These are phyloP conservation scores for Hoplodrina ambigua DNA, from an alignment of 2,888 invertebrate genomes.

Conservation along the genomic window DNA sequence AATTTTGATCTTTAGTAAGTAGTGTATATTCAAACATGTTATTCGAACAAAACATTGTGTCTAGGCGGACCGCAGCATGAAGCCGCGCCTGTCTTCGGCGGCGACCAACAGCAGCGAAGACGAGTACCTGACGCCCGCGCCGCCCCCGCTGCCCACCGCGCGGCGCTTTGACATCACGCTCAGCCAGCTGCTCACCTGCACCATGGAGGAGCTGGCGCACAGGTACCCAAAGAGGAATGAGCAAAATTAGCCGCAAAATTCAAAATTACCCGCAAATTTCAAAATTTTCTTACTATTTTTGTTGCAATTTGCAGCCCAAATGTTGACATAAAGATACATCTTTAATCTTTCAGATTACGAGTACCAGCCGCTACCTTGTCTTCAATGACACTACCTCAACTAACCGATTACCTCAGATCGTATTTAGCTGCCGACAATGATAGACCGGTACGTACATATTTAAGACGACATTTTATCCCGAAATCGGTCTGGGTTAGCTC, in stretches of 20 bases:
- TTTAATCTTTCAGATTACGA: slow-evolving; percentile 83
- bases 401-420: slow-evolving; percentile 94
- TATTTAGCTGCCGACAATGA: slow-evolving; percentile 86
- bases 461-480: neutral
- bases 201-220: slow-evolving; percentile 94
- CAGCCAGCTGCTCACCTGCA: slow-evolving; percentile 95
- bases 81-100: slow-evolving; percentile 83
- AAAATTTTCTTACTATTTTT: no score
- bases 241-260: no score
- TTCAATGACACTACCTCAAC: slow-evolving; percentile 96
- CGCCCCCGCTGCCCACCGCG: slow-evolving; percentile 88
- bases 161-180: slow-evolving; percentile 94
- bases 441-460: slow-evolving; percentile 74
- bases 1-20: no score
- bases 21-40: no score
- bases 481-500: neutral
- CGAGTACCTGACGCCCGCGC: slow-evolving; percentile 93
- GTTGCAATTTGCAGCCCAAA: no score
- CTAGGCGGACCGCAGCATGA: slow-evolving; percentile 85
- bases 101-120: slow-evolving; percentile 91
- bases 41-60: neutral
- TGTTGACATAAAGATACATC: neutral
- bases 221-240: no score
- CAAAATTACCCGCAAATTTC: no score
- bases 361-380: slow-evolving; percentile 95